Percentiles rank a stretch among this genome's conserved stretches.
Conservation (phyloP, 2,113 vertebrate genomes). For the Nycticryphes semicollaris region DNA sequence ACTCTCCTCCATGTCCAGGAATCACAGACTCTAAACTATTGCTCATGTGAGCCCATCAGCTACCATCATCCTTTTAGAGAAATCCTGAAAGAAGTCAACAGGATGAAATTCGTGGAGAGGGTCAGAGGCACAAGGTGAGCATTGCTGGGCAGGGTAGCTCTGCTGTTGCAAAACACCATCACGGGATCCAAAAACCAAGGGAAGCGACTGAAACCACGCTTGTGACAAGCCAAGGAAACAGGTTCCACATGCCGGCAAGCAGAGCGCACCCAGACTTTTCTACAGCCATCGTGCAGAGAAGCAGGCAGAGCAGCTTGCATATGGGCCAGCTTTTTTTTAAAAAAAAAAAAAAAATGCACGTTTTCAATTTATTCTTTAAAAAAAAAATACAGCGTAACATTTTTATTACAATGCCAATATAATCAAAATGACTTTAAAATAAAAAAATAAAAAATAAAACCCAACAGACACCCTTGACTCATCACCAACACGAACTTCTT, state of each 20-base stretch:
- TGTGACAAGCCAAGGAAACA: not conserved
- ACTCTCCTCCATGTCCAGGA: fast-evolving
- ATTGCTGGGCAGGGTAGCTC: not conserved
- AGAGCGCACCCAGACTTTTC: fast-evolving
- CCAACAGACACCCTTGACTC: no score
- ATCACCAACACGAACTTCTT: no score
- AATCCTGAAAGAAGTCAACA: no score
- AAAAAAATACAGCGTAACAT: no score
- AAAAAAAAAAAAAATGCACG: no score
- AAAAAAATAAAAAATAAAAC: no score
- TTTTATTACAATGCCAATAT: no score
- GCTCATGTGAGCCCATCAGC: fast-evolving
- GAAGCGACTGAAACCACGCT: not conserved
- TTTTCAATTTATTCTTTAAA: not conserved
- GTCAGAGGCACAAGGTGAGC: not conserved
- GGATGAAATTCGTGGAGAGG: not conserved
- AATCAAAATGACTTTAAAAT: no score
- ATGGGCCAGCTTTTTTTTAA: not conserved
- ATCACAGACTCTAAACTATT: fast-evolving
- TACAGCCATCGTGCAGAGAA: not conserved
- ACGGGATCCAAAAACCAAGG: not conserved
- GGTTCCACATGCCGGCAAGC: no score
- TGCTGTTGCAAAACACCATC: not conserved
- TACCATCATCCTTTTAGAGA: no score
- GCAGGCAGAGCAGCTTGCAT: not conserved